Percentiles rank a stretch among this genome's conserved stretches.
These are phyloP conservation scores for Bufo bufo DNA, from an alignment of 2,113 vertebrate species.

Conservation along the genomic window DNA sequence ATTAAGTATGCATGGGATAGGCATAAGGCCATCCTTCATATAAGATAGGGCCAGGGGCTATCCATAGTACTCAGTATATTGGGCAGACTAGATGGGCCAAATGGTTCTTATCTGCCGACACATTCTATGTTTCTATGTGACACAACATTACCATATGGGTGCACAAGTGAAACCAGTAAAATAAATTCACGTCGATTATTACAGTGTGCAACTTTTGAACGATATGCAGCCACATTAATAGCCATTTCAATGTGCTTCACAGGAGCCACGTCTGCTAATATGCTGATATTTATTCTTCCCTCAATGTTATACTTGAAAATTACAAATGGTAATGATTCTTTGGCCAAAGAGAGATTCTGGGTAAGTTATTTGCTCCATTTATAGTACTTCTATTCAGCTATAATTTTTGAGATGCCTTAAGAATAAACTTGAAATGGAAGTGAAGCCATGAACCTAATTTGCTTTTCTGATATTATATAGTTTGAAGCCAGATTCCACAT, in stretches of 20 bases:
- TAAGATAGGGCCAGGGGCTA: no score
- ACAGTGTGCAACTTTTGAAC: neutral
- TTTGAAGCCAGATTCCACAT: neutral
- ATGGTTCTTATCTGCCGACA: neutral
- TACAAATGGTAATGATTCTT: slow-evolving; percentile 71
- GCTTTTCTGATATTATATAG: neutral
- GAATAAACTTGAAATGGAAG: neutral
- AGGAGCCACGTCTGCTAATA: slow-evolving; percentile 82
- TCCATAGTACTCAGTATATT: no score
- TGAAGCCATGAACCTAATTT: neutral
- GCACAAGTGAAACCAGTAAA: neutral
- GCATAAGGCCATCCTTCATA: no score
- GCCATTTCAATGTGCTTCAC: slow-evolving; percentile 57
- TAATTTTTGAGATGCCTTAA: neutral
- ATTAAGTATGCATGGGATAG: no score
- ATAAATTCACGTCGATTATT: neutral
- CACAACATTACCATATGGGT: neutral
- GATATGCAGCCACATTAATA: neutral
- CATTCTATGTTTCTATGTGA: neutral
- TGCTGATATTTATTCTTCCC: slow-evolving; percentile 83
- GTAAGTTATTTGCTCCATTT: slow-evolving; percentile 65
- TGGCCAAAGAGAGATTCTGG: slow-evolving; percentile 74
- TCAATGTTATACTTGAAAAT: slow-evolving; percentile 81
- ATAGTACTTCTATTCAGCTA: neutral
- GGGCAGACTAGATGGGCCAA: no score